phyloP scores from a whole-genome alignment of 1,140 invertebrate species.

The Euura lappo region DNA sequence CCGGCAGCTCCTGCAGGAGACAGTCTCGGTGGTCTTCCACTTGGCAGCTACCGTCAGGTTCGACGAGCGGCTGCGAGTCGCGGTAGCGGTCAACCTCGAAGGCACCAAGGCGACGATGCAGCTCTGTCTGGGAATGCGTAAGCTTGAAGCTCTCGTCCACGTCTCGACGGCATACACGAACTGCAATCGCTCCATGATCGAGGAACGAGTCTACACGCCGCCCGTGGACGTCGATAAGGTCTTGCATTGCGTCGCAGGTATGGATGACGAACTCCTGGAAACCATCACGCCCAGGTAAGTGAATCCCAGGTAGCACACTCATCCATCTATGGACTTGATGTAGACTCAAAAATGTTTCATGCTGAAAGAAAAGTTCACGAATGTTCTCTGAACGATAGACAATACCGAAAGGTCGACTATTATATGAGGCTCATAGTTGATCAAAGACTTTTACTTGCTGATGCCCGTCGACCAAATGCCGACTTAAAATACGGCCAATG shows the following conservation, averaged over 20 bases:
- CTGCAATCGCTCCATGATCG: constrained; percentile 67
- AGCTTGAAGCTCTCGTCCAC: constrained; percentile 64
- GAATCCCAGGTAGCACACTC: background rate
- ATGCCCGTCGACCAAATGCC: no score
- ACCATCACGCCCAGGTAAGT: constrained; percentile 59
- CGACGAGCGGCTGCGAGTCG: constrained; percentile 65
- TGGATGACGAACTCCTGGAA: constrained; percentile 58
- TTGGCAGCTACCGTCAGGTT: constrained; percentile 74
- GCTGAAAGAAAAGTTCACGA: no score
- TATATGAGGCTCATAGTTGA: no score
- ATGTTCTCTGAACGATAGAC: no score
- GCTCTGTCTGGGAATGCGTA: constrained; percentile 22
- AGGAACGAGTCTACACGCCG: constrained; percentile 78
- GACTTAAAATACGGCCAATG: no score
- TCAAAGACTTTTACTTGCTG: no score
- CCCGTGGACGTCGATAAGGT: constrained; percentile 75
- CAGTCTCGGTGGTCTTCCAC: constrained; percentile 71
- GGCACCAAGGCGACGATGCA: constrained; percentile 27
- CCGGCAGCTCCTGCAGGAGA: constrained; percentile 39
- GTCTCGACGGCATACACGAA: constrained; percentile 80
- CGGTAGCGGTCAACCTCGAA: constrained; percentile 34
- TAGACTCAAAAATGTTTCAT: no score
- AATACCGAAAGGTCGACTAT: no score
- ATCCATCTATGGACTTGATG: no score
- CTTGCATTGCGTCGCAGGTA: constrained; percentile 58